These are phyloP conservation scores for Lithophane socia DNA, from an alignment of 2,888 invertebrate species.

Conservation along the genomic window DNA sequence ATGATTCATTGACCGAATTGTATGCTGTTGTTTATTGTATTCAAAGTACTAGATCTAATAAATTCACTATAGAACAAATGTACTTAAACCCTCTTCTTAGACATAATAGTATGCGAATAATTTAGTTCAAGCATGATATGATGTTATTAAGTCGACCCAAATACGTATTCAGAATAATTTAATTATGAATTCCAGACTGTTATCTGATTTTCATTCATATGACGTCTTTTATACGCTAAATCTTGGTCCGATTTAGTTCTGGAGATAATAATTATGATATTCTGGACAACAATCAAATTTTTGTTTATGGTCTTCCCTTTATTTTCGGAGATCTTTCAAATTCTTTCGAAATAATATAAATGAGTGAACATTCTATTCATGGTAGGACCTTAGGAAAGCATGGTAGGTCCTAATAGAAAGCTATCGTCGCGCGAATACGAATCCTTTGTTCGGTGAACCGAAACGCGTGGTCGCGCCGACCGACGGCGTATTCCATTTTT, in stretches of 20 bases:
- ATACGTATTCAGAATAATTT: conserved; percentile 46
- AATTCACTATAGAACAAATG: background rate
- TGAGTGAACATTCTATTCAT: background rate
- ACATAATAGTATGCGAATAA: background rate
- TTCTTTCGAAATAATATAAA: background rate
- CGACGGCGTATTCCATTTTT: too few relatives aligned
- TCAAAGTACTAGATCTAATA: background rate
- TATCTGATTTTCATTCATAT: conserved; percentile 41
- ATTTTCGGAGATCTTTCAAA: background rate
- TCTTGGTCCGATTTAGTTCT: conserved; percentile 10
- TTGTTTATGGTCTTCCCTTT: too few relatives aligned
- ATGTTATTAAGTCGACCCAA: conserved; percentile 32
- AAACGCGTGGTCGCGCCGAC: too few relatives aligned
- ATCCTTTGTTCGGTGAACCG: too few relatives aligned
- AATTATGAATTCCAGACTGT: conserved; percentile 35
- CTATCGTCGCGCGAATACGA: too few relatives aligned
- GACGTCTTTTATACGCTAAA: conserved; percentile 8
- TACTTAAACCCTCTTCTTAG: background rate
- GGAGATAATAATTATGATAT: background rate
- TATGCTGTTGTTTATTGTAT: background rate
- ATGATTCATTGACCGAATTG: background rate
- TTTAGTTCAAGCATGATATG: conserved; percentile 2
- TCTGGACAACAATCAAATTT: background rate
- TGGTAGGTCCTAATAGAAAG: too few relatives aligned
- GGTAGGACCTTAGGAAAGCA: background rate